These are phyloP conservation scores for Holotrichia oblita DNA, from an alignment of 1,140 invertebrate genomes.

Conservation along the genomic window DNA sequence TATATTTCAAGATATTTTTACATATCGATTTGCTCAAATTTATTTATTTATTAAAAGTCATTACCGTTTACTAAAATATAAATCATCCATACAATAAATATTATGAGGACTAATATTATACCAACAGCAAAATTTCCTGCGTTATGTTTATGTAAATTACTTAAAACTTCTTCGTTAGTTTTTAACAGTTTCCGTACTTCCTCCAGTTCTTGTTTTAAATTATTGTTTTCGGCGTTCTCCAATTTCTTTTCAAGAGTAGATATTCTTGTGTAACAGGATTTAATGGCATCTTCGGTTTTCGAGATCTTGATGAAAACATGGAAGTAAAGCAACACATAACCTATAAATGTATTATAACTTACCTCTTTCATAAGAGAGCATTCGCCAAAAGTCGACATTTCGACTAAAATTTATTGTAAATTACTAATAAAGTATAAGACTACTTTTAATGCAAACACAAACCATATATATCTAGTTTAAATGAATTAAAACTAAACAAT, in stretches of 20 bases:
- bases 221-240: slow-evolving; percentile 44
- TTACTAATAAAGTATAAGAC: not conserved
- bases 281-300: slow-evolving; percentile 57
- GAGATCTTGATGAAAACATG: slow-evolving; percentile 56
- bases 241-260: slow-evolving; percentile 59
- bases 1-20: slow-evolving; percentile 16
- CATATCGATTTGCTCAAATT: not conserved
- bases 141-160: slow-evolving; percentile 47
- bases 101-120: slow-evolving; percentile 44
- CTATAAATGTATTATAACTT: not conserved
- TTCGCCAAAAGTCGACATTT: slow-evolving; percentile 16
- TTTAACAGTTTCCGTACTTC: slow-evolving; percentile 47
- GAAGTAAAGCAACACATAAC: slow-evolving; percentile 24
- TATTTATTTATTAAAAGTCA: slow-evolving; percentile 40
- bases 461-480: too few relatives aligned
- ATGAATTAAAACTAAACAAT: too few relatives aligned
- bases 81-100: slow-evolving; percentile 51
- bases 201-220: slow-evolving; percentile 46
- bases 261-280: slow-evolving; percentile 56
- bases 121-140: slow-evolving; percentile 46
- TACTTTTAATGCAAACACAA: not conserved
- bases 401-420: not conserved
- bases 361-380: slow-evolving; percentile 44
- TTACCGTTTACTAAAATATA: slow-evolving; percentile 45
- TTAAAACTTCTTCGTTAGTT: slow-evolving; percentile 45